These are phyloP conservation scores for Lophotriccus pileatus DNA, from an alignment of 2,797 vertebrate species.

Conservation along the genomic window DNA sequence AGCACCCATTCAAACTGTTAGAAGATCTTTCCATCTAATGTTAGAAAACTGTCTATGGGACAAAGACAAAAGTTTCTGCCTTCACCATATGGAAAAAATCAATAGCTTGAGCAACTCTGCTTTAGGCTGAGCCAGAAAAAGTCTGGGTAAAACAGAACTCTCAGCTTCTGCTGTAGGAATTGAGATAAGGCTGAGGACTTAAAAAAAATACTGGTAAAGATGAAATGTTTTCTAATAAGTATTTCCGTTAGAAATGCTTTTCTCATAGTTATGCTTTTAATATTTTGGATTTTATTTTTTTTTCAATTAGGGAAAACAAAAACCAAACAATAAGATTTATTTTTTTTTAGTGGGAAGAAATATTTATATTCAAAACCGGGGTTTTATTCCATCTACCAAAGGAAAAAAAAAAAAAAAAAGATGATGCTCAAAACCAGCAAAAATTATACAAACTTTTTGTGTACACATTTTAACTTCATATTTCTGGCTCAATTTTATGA, in stretches of 20 bases:
- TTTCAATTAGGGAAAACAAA: neutral
- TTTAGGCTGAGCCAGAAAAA: neutral
- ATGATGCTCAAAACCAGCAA: neutral
- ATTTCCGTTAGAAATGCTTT: neutral
- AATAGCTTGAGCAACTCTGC: neutral
- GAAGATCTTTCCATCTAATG: neutral
- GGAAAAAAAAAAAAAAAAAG: neutral
- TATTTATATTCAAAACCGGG: neutral
- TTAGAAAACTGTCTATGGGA: neutral
- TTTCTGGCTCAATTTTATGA: neutral
- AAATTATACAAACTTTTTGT: neutral
- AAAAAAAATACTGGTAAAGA: neutral
- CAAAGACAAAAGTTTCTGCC: neutral
- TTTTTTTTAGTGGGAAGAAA: neutral
- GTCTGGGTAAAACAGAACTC: neutral
- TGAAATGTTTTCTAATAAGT: neutral
- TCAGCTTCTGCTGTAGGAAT: neutral
- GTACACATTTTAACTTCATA: neutral
- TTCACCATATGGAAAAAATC: conserved; percentile 8
- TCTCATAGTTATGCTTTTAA: neutral
- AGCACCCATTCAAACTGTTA: neutral
- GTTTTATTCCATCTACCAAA: neutral
- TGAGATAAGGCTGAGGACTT: neutral
- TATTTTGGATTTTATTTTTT: neutral
- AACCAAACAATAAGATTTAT: neutral